These are phyloP conservation scores for Melinaea marsaeus DNA, from an alignment of 2,888 invertebrate genomes.

Conservation along the genomic window DNA sequence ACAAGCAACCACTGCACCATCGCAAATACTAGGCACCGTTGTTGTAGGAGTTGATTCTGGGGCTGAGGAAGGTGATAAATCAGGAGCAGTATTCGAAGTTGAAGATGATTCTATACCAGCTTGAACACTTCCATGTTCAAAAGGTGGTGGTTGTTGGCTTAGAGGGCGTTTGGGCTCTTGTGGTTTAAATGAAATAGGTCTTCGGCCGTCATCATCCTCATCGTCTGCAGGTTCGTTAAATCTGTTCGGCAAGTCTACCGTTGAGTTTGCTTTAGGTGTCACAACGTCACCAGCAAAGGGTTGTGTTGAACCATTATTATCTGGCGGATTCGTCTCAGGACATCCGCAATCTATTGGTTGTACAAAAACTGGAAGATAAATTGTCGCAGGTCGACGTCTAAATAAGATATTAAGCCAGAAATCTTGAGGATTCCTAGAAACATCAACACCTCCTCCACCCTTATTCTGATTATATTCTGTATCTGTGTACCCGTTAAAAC, in stretches of 20 bases:
- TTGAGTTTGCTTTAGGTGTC: background rate
- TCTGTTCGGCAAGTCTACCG: conserved; percentile 50
- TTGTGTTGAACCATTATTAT: background rate
- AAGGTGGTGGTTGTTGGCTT: conserved; percentile 39
- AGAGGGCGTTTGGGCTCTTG: conserved; percentile 38
- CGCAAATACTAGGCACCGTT: conserved; percentile 40
- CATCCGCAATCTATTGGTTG: conserved; percentile 1
- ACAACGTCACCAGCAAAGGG: background rate
- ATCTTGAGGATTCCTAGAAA: background rate
- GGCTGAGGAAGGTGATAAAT: background rate
- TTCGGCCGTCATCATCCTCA: conserved; percentile 44
- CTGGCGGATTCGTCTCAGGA: background rate
- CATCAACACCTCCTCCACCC: conserved; percentile 15
- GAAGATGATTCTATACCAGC: conserved; percentile 27
- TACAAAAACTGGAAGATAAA: background rate
- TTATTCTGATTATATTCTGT: conserved; percentile 30
- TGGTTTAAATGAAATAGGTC: conserved; percentile 58
- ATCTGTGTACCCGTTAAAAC: conserved; percentile 25
- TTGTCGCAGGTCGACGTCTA: background rate
- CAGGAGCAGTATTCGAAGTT: conserved; percentile 3
- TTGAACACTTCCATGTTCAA: conserved; percentile 48
- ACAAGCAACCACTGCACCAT: conserved; percentile 57
- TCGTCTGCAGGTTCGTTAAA: conserved; percentile 44
- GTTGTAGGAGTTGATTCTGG: conserved; percentile 35
- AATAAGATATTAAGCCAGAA: background rate